These are phyloP conservation scores for Parauchenoglanis ngamensis DNA, from an alignment of 2,797 vertebrate genomes.

Conservation along the genomic window DNA sequence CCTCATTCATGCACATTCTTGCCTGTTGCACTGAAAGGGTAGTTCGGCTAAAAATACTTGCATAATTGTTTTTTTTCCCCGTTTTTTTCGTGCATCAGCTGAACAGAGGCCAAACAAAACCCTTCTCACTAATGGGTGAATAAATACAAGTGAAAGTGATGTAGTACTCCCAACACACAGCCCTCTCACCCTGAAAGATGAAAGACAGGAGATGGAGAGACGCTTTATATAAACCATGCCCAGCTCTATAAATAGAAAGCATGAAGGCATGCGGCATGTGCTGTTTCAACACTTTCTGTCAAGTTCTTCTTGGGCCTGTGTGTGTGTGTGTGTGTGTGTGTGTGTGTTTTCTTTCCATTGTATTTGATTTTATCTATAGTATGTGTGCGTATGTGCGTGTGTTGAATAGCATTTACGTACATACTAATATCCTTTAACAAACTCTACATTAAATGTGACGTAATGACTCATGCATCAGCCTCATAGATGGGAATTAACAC, in stretches of 20 bases:
- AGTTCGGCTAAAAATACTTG: background rate
- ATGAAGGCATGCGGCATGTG: conserved; percentile 9
- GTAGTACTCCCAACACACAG: conserved; percentile 6
- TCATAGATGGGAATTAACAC: background rate
- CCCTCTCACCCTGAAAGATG: conserved; percentile 19
- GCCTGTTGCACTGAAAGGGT: background rate
- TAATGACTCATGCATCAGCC: background rate
- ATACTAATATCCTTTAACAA: background rate
- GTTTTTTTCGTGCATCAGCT: background rate
- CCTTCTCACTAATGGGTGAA: conserved; percentile 20
- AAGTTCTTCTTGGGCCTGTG: background rate
- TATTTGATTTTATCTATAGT: background rate
- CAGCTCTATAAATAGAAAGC: conserved; percentile 35
- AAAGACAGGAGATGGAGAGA: conserved; percentile 17
- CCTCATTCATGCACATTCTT: background rate
- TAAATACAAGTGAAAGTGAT: conserved; percentile 27
- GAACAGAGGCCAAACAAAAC: conserved; percentile 2
- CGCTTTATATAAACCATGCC: conserved; percentile 27
- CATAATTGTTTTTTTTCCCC: background rate
- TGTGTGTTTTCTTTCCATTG: background rate
- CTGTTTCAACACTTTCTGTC: conserved; percentile 27
- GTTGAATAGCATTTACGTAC: background rate
- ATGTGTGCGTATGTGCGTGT: background rate
- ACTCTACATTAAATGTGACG: background rate
- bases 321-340: background rate